Percentiles rank a stretch among this genome's conserved stretches.
These are phyloP conservation scores for Catharus ustulatus DNA, from an alignment of 2,797 vertebrate species.

Conservation along the genomic window DNA sequence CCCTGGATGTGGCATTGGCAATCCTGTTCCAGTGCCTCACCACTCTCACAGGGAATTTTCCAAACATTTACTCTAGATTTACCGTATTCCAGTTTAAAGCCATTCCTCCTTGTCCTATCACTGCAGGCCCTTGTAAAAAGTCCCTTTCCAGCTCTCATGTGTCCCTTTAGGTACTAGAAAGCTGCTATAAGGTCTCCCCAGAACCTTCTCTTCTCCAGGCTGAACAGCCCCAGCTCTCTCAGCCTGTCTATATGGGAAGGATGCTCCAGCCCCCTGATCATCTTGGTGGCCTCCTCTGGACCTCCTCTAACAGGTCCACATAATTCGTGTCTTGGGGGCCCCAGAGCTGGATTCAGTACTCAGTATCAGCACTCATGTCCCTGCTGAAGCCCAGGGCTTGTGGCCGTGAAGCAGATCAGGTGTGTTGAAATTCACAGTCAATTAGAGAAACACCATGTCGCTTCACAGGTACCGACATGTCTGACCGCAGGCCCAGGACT, in stretches of 20 bases:
- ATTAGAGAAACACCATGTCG: constrained; percentile 8
- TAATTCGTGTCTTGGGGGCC: background rate
- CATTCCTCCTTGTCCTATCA: background rate
- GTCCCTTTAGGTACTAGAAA: background rate
- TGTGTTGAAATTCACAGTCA: background rate
- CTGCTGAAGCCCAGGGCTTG: background rate
- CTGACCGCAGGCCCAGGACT: constrained; percentile 15
- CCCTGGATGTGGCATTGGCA: rapidly evolving
- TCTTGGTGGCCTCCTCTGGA: background rate
- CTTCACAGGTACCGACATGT: constrained; percentile 71
- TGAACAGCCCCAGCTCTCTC: background rate
- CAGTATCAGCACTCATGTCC: background rate
- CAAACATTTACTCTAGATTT: background rate
- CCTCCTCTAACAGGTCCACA: background rate
- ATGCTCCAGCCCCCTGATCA: background rate
- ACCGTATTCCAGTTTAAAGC: background rate
- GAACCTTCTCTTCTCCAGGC: background rate
- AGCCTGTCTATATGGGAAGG: background rate
- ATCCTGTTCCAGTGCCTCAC: background rate
- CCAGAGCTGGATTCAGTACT: background rate
- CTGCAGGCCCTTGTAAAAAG: background rate
- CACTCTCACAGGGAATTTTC: background rate
- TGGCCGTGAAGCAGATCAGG: background rate
- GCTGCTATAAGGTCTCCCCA: background rate
- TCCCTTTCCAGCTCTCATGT: background rate